These are phyloP conservation scores for Formica selysi DNA, from an alignment of 1,140 invertebrate species.

Conservation along the genomic window DNA sequence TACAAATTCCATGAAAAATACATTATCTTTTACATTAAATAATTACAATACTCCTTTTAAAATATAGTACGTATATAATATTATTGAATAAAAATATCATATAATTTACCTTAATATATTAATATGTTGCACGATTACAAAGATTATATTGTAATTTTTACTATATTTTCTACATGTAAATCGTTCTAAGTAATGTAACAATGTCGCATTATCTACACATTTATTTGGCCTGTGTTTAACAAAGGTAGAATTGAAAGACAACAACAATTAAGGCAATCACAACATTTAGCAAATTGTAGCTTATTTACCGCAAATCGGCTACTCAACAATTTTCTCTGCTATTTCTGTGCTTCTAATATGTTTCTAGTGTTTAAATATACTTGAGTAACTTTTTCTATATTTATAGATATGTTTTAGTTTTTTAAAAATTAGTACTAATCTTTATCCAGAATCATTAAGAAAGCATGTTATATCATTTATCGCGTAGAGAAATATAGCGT, in stretches of 20 bases:
- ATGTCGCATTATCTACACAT: neutral
- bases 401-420: slow-evolving; percentile 1
- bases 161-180: neutral
- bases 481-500: neutral
- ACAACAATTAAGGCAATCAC: neutral
- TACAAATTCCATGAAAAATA: no score
- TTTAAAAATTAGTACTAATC: slow-evolving; percentile 1
- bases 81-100: no score
- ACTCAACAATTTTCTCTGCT: neutral
- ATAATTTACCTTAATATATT: no score
- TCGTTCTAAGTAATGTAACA: neutral
- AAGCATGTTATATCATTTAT: slow-evolving; percentile 13
- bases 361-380: neutral
- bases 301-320: neutral
- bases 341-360: neutral
- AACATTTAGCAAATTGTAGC: neutral
- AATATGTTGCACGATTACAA: no score
- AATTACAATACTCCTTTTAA: no score
- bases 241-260: neutral
- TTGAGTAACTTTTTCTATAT: slow-evolving; percentile 19
- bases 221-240: neutral
- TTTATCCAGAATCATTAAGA: slow-evolving; percentile 9
- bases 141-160: no score
- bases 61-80: no score
- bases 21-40: no score